Evolutionary conservation across 2,888 invertebrate species (phyloP), one percentile per base, ranked within the genome.

Genomic region (Pachydiplax longipennis): DNA sequence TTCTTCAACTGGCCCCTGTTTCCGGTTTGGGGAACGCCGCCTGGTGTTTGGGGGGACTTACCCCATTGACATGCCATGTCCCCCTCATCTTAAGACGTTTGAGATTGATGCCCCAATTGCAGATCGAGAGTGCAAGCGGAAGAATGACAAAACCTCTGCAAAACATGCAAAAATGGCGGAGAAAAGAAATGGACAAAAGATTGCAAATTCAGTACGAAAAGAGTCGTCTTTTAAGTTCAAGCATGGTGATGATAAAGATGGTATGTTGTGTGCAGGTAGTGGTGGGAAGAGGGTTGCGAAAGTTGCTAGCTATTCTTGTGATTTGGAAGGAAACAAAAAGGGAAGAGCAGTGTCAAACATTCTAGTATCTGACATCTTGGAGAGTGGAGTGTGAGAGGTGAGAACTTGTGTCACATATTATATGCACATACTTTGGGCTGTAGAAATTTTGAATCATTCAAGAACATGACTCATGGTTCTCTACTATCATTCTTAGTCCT

Each of bases 1-100:
- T 25, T 80, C 90, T 61, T 80, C 31, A 35, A 37, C 80, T n/a
- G 18, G 22, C 25, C 53, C 90, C 18, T 80, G 31, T 61, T 48
- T 90, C 53, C 90, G 80, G 48, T 90, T 81, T 58, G 80, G 90
- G 22, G 61, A 90, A 40, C 65, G 91, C 93, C 96, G 96, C 91
- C 95, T 98, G 83, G 95, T 97, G 91, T 98, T 97, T 93, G 97
- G 97, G 92, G 98, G 98, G 90, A 98, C 98, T 4, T 98, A 96
- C 95, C 98, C 98, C 6, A 98, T 98, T 92, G 98, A 98, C 93
- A 95, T 95, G 93, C 97, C 97, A 3, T 92, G 94, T 91, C 91
- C 48, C 93, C 91, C 80, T 22, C 90, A 90, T 22, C 61, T 81
- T 58, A 90, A 90, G 81, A 93, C 93, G n/a, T 93, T 92, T 91